These are phyloP conservation scores for Epinephelus lanceolatus DNA, from an alignment of 2,113 vertebrate genomes.

Conservation along the genomic window DNA sequence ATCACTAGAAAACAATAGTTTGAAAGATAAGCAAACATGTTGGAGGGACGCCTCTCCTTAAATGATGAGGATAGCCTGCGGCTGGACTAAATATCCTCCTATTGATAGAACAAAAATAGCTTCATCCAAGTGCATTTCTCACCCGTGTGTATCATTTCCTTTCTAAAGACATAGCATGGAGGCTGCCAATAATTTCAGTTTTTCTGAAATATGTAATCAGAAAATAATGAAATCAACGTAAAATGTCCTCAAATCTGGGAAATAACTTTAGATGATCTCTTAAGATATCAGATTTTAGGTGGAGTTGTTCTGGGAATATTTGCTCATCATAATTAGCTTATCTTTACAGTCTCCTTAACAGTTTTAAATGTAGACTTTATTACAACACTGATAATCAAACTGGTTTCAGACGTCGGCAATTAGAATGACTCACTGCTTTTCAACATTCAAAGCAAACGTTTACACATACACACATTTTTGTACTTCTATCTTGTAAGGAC, in stretches of 20 bases:
- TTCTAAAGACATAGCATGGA: conserved; percentile 5
- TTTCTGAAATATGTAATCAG: not conserved
- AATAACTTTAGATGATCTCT: not conserved
- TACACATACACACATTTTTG: not conserved
- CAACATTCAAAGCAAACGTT: not conserved
- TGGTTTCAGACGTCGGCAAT: not conserved
- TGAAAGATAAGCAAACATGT: conserved; percentile 71
- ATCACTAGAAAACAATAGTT: conserved; percentile 63
- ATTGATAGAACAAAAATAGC: conserved; percentile 71
- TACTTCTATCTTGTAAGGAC: too few species aligned
- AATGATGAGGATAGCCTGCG: conserved; percentile 20
- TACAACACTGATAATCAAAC: conserved; percentile 4
- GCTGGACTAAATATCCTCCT: conserved; percentile 77
- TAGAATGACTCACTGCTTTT: conserved; percentile 36
- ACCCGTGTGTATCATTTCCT: conserved; percentile 43
- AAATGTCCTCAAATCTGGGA: not conserved
- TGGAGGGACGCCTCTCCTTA: conserved; percentile 30
- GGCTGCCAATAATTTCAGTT: not conserved
- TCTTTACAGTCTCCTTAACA: not conserved
- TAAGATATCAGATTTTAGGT: not conserved
- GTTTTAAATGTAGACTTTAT: not conserved
- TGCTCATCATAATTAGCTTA: not conserved
- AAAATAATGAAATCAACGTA: not conserved
- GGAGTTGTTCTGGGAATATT: not conserved
- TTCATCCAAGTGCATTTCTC: conserved; percentile 35